Evolutionary conservation across 1,140 invertebrate species (phyloP).

Genomic region (Meloidogyne floridensis): DNA sequence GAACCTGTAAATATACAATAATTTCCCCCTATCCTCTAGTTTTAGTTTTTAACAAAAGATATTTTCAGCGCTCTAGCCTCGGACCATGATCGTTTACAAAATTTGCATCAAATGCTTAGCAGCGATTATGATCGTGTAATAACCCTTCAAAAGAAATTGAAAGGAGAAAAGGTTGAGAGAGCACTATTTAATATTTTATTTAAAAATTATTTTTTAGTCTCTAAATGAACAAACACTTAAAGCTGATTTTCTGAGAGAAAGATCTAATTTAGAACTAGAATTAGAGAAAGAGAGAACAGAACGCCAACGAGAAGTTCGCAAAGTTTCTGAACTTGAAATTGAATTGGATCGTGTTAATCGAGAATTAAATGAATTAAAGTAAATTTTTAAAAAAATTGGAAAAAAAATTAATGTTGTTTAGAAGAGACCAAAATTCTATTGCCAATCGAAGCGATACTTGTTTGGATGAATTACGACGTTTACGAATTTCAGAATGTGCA

Average conservation of each 20-base stretch:
- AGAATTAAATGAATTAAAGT: slow-evolving; percentile 36
- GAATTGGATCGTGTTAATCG: slow-evolving; percentile 32
- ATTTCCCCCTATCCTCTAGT: no score
- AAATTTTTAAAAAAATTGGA: not conserved
- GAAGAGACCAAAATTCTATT: slow-evolving; percentile 24
- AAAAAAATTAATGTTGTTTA: not conserved
- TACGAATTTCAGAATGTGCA: slow-evolving; percentile 47
- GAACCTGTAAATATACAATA: no score
- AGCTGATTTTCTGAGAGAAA: slow-evolving; percentile 37
- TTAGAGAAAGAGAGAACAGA: slow-evolving; percentile 31
- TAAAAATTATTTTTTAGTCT: slow-evolving; percentile 20
- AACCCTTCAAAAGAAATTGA: slow-evolving; percentile 35
- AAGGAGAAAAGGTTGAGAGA: slow-evolving; percentile 37
- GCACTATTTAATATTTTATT: not conserved
- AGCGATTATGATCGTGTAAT: slow-evolving; percentile 41
- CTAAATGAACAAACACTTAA: slow-evolving; percentile 32
- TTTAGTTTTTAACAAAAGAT: no score
- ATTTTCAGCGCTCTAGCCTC: slow-evolving; percentile 32
- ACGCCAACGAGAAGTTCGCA: slow-evolving; percentile 32
- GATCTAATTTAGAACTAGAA: slow-evolving; percentile 31
- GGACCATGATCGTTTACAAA: slow-evolving; percentile 46
- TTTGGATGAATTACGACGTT: slow-evolving; percentile 47
- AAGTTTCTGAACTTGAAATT: slow-evolving; percentile 30
- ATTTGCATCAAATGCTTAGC: slow-evolving; percentile 43
- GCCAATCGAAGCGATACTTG: slow-evolving; percentile 36